Conservation (phyloP, 2,113 vertebrate genomes). For the human (Homo sapiens) region DNA sequence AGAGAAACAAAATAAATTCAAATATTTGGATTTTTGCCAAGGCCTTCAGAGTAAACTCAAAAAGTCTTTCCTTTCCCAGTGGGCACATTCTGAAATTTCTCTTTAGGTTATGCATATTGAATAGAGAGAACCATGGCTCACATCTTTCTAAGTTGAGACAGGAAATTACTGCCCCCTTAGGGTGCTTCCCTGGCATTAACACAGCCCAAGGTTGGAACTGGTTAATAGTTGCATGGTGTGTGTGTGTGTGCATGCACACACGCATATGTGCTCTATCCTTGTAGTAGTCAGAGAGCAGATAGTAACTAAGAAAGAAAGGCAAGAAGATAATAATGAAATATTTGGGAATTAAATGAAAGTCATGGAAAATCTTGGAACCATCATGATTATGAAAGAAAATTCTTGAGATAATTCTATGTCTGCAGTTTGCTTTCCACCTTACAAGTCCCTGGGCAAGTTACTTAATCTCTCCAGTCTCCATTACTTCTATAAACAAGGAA, state of each 20-base stretch:
- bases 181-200: not conserved
- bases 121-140: not conserved
- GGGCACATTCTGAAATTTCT: conserved; percentile 31
- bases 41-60: conserved; percentile 21
- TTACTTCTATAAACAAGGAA: conserved; percentile 6
- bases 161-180: not conserved
- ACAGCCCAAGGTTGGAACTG: not conserved
- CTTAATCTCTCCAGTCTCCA: not conserved
- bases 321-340: not conserved
- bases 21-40: conserved; percentile 49
- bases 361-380: not conserved
- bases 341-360: conserved; percentile 10
- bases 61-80: conserved; percentile 19
- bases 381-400: not conserved
- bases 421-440: not conserved
- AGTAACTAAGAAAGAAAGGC: conserved; percentile 2
- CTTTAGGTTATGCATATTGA: conserved; percentile 33
- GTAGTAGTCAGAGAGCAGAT: not conserved
- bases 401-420: not conserved
- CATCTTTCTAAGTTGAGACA: not conserved
- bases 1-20: conserved; percentile 59
- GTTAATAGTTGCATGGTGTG: not conserved
- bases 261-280: not conserved
- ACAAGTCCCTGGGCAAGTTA: not conserved
- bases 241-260: not conserved